phyloP scores from a whole-genome alignment of 2,888 invertebrate genomes.

The Lasioglossum zephyrum region DNA sequence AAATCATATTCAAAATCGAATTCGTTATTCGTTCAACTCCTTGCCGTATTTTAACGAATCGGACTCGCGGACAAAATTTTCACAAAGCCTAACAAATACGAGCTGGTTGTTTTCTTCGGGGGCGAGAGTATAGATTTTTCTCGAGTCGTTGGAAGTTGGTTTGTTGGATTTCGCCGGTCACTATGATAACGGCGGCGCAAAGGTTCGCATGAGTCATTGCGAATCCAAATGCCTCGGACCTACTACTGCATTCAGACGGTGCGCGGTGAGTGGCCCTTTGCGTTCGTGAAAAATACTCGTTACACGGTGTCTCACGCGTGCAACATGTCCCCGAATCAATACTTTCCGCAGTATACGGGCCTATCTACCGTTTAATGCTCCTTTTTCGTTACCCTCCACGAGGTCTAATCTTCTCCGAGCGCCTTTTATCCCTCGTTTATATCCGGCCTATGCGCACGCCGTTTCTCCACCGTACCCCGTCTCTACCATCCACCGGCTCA shows the following conservation, averaged over 20 bases:
- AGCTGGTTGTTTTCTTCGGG: not conserved
- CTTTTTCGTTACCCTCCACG: slow-evolving; percentile 56
- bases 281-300: slow-evolving; percentile 67
- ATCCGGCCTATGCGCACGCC: slow-evolving; percentile 2
- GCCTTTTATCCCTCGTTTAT: slow-evolving; percentile 32
- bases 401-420: slow-evolving; percentile 22
- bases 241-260: not conserved
- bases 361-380: slow-evolving; percentile 64
- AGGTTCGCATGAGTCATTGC: slow-evolving; percentile 5
- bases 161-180: not conserved
- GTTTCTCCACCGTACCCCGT: not conserved
- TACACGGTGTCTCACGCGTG: slow-evolving; percentile 66
- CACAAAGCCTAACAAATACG: too few relatives aligned
- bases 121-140: not conserved
- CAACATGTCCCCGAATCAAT: slow-evolving; percentile 74
- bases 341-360: slow-evolving; percentile 64
- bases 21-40: too few relatives aligned
- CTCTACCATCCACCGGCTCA: not conserved
- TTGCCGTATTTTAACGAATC: too few relatives aligned
- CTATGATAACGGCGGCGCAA: not conserved
- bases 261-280: not conserved
- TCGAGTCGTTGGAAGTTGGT: not conserved
- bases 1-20: not conserved
- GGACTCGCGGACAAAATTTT: too few relatives aligned
- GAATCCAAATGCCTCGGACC: not conserved